phyloP scores from a whole-genome alignment of 2,113 vertebrate species.

The Oreochromis aureus region DNA sequence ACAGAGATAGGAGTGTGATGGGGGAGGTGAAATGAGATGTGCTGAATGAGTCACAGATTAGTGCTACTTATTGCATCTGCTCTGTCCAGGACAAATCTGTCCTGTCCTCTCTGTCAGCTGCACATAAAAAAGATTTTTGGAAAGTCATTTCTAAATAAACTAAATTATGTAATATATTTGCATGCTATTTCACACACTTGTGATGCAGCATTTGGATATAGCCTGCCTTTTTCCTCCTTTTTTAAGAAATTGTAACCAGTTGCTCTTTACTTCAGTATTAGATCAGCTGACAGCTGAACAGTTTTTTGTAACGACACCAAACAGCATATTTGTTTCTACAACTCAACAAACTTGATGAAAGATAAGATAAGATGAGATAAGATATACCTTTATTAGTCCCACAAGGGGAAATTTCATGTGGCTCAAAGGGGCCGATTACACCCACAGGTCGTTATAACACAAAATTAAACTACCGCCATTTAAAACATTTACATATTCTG shows the following conservation, averaged over 20 bases:
- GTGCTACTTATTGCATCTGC: constrained; percentile 37
- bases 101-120: not conserved
- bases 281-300: not conserved
- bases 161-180: not conserved
- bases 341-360: not conserved
- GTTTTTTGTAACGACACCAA: not conserved
- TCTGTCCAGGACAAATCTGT: constrained; percentile 21
- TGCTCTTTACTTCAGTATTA: not conserved
- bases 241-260: not conserved
- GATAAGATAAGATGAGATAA: no score
- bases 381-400: no score
- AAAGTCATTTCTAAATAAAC: not conserved
- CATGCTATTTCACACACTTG: not conserved
- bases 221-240: not conserved
- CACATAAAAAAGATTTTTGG: not conserved
- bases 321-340: not conserved
- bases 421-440: not conserved
- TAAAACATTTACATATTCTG: not conserved
- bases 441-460: not conserved
- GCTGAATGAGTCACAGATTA: constrained; percentile 49
- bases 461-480: not conserved
- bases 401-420: no score
- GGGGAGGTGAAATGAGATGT: constrained; percentile 18
- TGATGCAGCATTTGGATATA: not conserved
- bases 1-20: constrained; percentile 7